Evolutionary conservation across 2,113 vertebrate species (phyloP), one percentile per base, ranked within the genome.

Genomic region (Puffinus mauretanicus): DNA sequence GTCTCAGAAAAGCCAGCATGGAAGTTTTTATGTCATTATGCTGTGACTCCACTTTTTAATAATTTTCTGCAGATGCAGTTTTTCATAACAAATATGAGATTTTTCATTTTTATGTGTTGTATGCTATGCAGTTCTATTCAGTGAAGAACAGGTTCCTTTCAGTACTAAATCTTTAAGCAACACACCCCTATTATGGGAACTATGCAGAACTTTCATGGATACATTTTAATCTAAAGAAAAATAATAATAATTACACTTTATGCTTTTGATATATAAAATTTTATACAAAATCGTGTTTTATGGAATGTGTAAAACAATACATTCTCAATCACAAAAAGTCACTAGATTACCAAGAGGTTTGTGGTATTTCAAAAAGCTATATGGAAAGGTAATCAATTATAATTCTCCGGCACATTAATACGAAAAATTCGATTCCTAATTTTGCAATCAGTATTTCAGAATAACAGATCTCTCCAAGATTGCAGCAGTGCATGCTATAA

Each of bases 1-100:
- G 88, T 94, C 90, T 96, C 78, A 88, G 64, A 80, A 94, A 96
- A 96, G 83, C 88, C 96, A 96, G 86, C 86, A 95, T 94, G 93
- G 27, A 97, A 93, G 46, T 95, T 96, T 97, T 94, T 91, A 90
- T 97, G 69, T 91, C 95, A 83, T 96, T 97, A 91, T 95, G 18
- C 81, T 91, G 58, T 92, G 86, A 72, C 24, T 95, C 46, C 9
- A 52, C 52, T 90, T 83, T 92, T 96, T 80, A 91, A 86, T 93
- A 95, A 96, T 88, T 76, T 90, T 97, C 93, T 86, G 49, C 73
- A 93, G 93, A 60, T 84, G 88, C 46, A 66, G 5, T 92, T 95
- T 93, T 89, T 78, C 11, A 7, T 75, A 83, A 66, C 17, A 94
- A 91, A 94, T 95, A 49, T 14, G 17, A 85, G 30, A 47, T 75